Percentiles rank a stretch among this genome's conserved stretches.
phyloP scores from a whole-genome alignment of 2,797 vertebrate species.

The Rhyacichthys aspro region DNA sequence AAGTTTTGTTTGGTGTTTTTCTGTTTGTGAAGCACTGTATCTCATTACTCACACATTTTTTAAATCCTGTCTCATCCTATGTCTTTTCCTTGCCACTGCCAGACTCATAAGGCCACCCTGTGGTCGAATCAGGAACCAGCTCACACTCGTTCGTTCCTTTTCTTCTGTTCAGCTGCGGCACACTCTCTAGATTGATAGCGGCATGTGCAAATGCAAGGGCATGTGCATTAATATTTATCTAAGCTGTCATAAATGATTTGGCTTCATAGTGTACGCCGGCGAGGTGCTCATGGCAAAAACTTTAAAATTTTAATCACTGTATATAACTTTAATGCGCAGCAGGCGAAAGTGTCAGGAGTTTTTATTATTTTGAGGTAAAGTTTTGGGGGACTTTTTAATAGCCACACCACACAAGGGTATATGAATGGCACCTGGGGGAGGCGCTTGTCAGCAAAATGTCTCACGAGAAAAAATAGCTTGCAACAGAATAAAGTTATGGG shows the following conservation, averaged over 20 bases:
- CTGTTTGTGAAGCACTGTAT: background rate
- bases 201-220: conserved; percentile 92
- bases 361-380: conserved; percentile 93
- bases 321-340: conserved; percentile 98
- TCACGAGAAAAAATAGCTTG: conserved; percentile 37
- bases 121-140: conserved; percentile 91
- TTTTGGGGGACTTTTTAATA: conserved; percentile 75
- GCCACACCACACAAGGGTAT: conserved; percentile 53
- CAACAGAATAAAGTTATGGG: conserved; percentile 39
- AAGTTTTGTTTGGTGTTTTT: conserved; percentile 7
- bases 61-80: background rate
- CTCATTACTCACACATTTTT: conserved; percentile 26
- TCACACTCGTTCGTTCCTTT: conserved; percentile 65
- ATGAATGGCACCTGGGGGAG: conserved; percentile 52
- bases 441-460: conserved; percentile 50
- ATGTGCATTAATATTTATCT: conserved; percentile 99
- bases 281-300: conserved; percentile 96
- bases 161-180: conserved; percentile 44
- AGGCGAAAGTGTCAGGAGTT: conserved; percentile 93
- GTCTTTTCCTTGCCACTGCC: conserved; percentile 20
- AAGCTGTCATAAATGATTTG: conserved; percentile 99
- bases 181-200: conserved; percentile 89
- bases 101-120: conserved; percentile 96
- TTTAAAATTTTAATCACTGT: conserved; percentile 96
- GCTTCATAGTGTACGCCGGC: conserved; percentile 89